Conservation (phyloP, 2,113 vertebrate species). For the Sporophila hypoxantha region DNA sequence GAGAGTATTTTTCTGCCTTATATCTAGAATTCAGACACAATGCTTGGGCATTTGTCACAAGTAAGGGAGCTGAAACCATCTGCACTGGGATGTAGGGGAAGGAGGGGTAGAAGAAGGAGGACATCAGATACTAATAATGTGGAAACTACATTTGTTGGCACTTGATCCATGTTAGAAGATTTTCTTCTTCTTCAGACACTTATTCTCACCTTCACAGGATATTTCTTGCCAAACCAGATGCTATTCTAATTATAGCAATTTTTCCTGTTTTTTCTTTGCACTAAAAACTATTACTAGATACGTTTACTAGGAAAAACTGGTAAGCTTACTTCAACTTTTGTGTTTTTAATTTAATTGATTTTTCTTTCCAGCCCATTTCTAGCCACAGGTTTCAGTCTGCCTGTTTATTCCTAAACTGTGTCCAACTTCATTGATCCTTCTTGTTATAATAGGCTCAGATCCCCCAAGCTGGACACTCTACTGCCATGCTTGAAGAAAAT, state of each 20-base stretch:
- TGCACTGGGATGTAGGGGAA: not conserved
- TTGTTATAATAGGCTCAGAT: not conserved
- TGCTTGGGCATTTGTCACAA: not conserved
- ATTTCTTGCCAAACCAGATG: conserved; percentile 15
- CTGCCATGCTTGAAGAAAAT: not conserved
- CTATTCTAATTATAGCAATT: not conserved
- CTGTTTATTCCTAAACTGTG: not conserved
- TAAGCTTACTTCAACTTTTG: not conserved
- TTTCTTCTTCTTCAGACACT: not conserved
- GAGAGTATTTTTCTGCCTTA: not conserved
- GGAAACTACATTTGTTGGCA: not conserved
- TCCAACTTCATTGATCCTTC: not conserved
- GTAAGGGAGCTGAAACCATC: not conserved
- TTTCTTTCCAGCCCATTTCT: not conserved
- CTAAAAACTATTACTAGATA: not conserved
- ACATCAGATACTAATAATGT: not conserved
- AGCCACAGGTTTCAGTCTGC: not conserved
- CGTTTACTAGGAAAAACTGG: not conserved
- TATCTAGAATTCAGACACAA: not conserved
- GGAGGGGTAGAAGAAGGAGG: not conserved
- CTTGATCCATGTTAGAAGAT: not conserved
- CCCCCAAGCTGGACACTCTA: not conserved
- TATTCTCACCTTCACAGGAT: not conserved
- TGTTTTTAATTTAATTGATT: not conserved
- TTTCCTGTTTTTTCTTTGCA: not conserved